phyloP scores from a whole-genome alignment of 2,797 vertebrate genomes.

The Sphenopsis melanotis region DNA sequence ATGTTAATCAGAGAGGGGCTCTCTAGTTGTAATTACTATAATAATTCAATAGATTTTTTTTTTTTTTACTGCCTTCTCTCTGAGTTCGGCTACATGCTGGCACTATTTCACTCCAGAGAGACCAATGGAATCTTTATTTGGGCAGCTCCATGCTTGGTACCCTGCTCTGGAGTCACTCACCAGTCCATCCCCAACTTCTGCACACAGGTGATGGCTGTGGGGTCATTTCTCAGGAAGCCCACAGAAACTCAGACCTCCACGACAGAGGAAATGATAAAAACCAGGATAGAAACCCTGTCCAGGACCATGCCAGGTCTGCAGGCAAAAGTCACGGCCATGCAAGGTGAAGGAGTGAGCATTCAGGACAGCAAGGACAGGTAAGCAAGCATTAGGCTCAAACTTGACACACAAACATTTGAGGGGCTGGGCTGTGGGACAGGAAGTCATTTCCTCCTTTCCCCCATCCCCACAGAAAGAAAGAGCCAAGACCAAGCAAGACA shows the following conservation, averaged over 20 bases:
- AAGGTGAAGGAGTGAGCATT: neutral
- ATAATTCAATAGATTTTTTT: neutral
- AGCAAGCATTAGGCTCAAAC: neutral
- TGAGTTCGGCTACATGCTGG: neutral
- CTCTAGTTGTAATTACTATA: neutral
- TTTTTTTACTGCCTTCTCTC: neutral
- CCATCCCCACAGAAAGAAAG: neutral
- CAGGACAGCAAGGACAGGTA: neutral
- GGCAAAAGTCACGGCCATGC: rapidly evolving
- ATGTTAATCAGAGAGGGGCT: neutral
- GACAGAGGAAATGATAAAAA: neutral
- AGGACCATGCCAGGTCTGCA: neutral
- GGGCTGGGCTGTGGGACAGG: neutral
- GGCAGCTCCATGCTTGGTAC: neutral
- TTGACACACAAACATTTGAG: neutral
- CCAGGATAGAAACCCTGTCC: neutral
- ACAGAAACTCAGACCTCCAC: neutral
- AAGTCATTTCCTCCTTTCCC: neutral
- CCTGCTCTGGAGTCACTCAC: rapidly evolving
- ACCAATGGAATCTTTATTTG: neutral
- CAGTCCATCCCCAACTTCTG: neutral
- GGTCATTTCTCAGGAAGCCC: neutral
- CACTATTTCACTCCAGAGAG: neutral
- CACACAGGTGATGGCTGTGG: neutral
- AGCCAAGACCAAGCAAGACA: neutral